These are phyloP conservation scores for Tetramorium simillimum DNA, from an alignment of 1,140 invertebrate species.

Conservation along the genomic window DNA sequence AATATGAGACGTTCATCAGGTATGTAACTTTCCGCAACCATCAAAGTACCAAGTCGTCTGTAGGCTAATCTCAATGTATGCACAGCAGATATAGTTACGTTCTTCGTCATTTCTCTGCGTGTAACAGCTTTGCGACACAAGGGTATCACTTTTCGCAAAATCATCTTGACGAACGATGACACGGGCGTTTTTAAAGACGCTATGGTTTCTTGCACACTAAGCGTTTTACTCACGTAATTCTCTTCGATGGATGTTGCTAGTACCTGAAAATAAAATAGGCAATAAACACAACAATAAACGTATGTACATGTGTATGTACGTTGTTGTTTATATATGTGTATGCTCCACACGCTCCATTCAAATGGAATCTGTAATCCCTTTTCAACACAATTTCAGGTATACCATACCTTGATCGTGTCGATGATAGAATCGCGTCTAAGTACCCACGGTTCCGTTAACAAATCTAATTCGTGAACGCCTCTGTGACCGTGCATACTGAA, in stretches of 20 bases:
- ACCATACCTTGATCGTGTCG: slow-evolving; percentile 86
- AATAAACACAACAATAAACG: not conserved
- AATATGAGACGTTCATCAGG: slow-evolving; percentile 89
- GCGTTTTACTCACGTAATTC: not conserved
- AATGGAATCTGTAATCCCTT: not conserved
- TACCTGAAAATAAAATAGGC: slow-evolving; percentile 11
- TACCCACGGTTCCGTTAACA: slow-evolving; percentile 89
- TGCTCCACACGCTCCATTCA: not conserved
- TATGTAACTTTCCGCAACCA: slow-evolving; percentile 88
- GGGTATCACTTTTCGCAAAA: slow-evolving; percentile 85
- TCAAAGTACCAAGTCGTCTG: slow-evolving; percentile 85
- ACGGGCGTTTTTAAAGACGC: slow-evolving; percentile 84
- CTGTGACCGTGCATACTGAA: slow-evolving; percentile 91
- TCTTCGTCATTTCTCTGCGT: slow-evolving; percentile 89
- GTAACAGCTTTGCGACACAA: slow-evolving; percentile 87
- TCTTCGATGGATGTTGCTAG: not conserved
- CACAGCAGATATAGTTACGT: slow-evolving; percentile 86
- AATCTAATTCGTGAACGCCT: slow-evolving; percentile 91
- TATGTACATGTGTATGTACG: not conserved
- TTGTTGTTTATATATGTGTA: not conserved
- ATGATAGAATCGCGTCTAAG: slow-evolving; percentile 88
- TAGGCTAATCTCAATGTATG: slow-evolving; percentile 89
- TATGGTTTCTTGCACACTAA: slow-evolving; percentile 73
- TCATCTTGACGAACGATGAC: slow-evolving; percentile 73
- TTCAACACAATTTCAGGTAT: not conserved